A percentile compares a stretch with the other conserved stretches of the same genome.
Conservation (phyloP, 2,797 vertebrate genomes). For the Halcyon badia region DNA sequence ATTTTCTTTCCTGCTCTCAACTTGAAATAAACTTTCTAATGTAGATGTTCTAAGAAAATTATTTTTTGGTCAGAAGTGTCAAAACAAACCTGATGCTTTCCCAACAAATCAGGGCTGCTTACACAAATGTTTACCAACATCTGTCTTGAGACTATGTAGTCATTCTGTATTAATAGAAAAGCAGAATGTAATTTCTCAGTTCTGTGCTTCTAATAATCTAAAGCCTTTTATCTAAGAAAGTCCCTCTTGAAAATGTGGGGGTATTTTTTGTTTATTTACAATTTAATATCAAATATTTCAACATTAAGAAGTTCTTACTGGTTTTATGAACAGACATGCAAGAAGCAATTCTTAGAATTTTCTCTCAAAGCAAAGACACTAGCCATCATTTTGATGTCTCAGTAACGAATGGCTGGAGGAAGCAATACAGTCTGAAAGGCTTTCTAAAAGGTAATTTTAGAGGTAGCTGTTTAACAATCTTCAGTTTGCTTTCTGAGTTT, state of each 20-base stretch:
- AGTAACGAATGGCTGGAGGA: background rate
- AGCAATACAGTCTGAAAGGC: background rate
- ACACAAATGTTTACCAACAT: background rate
- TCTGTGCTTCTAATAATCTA: background rate
- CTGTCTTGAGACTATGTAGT: background rate
- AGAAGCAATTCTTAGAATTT: background rate
- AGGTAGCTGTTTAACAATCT: background rate
- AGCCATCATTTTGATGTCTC: background rate
- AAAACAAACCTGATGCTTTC: background rate
- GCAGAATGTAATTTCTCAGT: background rate
- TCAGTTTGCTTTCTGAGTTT: background rate
- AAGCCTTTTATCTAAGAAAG: background rate
- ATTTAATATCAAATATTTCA: background rate
- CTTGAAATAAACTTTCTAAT: background rate
- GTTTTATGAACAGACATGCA: background rate
- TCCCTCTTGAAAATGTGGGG: background rate
- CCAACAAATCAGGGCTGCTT: background rate
- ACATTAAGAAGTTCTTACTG: background rate
- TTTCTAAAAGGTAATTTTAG: background rate
- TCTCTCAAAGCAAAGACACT: background rate
- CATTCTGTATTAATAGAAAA: background rate
- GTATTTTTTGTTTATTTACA: background rate
- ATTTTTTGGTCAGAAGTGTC: background rate
- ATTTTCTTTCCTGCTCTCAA: background rate
- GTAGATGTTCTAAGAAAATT: background rate